Evolutionary conservation across 2,797 vertebrate species (phyloP), one percentile per base, ranked within the genome.

Genomic region (Morelia viridis): DNA sequence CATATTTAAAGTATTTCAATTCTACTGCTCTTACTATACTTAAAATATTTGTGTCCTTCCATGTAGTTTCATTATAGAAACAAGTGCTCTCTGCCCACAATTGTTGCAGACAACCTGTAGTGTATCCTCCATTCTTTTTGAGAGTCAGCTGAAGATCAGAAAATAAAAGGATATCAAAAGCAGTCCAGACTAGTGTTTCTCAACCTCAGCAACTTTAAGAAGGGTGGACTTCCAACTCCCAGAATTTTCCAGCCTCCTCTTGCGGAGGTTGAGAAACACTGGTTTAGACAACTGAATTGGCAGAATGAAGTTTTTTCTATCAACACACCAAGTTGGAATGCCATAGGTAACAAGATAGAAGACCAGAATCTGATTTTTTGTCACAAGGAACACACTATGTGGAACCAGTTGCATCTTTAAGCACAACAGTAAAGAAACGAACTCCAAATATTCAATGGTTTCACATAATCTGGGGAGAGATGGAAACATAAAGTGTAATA

Each of bases 1-100:
- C 62, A n/a, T 68, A 62, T 26, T 92, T 89, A 71, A 92, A 80
- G 19, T 62, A 11, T 56, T 76, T 68, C 17, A 76, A 53, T 90
- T 87, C 88, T 62, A 35, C 60, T 61, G 10, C 24, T 26, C n/a
- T 89, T 58, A 89, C 10, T 53, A 58, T 65, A 28, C 5, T 41
- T 35, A 64, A 89, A 41, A 28, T 15, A 92, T 41, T 64, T 83
- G 19, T 57, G 46, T n/a, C 57, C 8, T 76, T 22, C 26, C 61
- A 8, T 53, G 50, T 53, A 53, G 50, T 8, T 53, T 53, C 6
- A 50, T 65, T 85, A 71, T 53, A 60, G 80, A 76, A 41, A 76
- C 17, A 12, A 87, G 46, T 31, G 57, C 35, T 61, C 8, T 17
- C 62, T 50, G 13, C 3, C 41, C n/a, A 22, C 41, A 85, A 19